Conservation (phyloP, 2,797 vertebrate species). For the Zenarchopterus dispar region DNA sequence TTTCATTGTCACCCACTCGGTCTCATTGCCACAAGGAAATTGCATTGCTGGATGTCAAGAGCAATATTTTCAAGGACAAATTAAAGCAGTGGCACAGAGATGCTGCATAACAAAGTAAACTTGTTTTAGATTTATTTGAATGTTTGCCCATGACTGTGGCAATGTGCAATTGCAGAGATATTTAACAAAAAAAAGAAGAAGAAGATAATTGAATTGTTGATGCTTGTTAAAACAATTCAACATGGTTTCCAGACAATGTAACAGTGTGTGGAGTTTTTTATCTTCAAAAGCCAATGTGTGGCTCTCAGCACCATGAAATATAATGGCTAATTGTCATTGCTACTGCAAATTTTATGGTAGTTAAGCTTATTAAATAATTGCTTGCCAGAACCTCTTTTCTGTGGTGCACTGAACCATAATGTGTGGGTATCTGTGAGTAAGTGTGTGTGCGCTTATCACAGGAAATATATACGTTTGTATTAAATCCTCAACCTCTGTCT, state of each 20-base stretch:
- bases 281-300: slow-evolving; percentile 79
- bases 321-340: slow-evolving; percentile 82
- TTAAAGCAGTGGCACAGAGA: slow-evolving; percentile 59
- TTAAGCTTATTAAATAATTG: slow-evolving; percentile 96
- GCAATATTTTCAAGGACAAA: slow-evolving; percentile 77
- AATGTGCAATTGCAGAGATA: slow-evolving; percentile 63
- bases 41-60: slow-evolving; percentile 76
- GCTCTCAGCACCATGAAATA: slow-evolving; percentile 71
- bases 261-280: slow-evolving; percentile 64
- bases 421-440: slow-evolving; percentile 63
- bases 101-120: slow-evolving; percentile 60
- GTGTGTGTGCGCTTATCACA: slow-evolving; percentile 55
- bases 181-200: slow-evolving; percentile 34
- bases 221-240: slow-evolving; percentile 76
- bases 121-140: slow-evolving; percentile 60
- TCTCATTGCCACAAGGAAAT: slow-evolving; percentile 71
- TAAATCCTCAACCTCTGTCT: slow-evolving; percentile 41
- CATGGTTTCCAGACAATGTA: slow-evolving; percentile 77
- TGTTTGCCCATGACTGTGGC: slow-evolving; percentile 48
- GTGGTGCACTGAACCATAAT: slow-evolving; percentile 79
- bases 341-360: slow-evolving; percentile 84
- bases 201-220: slow-evolving; percentile 75
- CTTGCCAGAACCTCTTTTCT: slow-evolving; percentile 84
- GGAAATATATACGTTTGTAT: slow-evolving; percentile 46
- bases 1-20: slow-evolving; percentile 51